These are phyloP conservation scores for Anarsia innoxiella DNA, from an alignment of 2,888 invertebrate genomes.

Conservation along the genomic window DNA sequence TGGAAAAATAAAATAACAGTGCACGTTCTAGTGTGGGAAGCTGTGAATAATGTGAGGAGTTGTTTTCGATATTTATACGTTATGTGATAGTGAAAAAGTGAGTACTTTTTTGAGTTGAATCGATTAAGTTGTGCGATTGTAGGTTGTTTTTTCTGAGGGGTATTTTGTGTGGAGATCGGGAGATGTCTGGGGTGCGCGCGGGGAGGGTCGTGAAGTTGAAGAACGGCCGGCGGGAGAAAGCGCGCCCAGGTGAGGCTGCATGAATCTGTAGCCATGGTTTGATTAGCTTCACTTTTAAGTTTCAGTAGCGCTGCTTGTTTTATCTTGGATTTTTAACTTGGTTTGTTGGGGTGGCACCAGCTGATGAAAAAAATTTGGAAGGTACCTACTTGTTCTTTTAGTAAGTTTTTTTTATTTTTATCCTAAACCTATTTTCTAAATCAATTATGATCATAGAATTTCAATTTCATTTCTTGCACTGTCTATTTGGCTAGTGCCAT, in stretches of 20 bases:
- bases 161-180: constrained; percentile 16
- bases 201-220: constrained; percentile 61
- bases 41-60: background rate
- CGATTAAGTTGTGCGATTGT: constrained; percentile 28
- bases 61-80: constrained; percentile 15
- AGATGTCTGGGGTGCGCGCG: constrained; percentile 59
- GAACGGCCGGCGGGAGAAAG: constrained; percentile 53
- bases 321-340: background rate
- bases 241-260: constrained; percentile 52
- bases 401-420: too few relatives aligned
- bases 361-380: too few relatives aligned
- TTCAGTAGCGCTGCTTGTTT: constrained; percentile 27
- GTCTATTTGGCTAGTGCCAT: too few relatives aligned
- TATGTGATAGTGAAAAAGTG: constrained; percentile 48
- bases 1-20: background rate
- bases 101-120: constrained; percentile 43
- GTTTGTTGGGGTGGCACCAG: too few relatives aligned
- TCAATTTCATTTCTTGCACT: too few relatives aligned
- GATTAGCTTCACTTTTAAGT: constrained; percentile 41
- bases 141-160: too few relatives aligned
- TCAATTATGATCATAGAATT: too few relatives aligned
- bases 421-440: too few relatives aligned
- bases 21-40: background rate
- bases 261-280: constrained; percentile 44
- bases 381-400: too few relatives aligned